Percentiles rank a stretch among this genome's conserved stretches.
Conservation (phyloP, 2,113 vertebrate genomes). For the Rhinogobius similis region DNA sequence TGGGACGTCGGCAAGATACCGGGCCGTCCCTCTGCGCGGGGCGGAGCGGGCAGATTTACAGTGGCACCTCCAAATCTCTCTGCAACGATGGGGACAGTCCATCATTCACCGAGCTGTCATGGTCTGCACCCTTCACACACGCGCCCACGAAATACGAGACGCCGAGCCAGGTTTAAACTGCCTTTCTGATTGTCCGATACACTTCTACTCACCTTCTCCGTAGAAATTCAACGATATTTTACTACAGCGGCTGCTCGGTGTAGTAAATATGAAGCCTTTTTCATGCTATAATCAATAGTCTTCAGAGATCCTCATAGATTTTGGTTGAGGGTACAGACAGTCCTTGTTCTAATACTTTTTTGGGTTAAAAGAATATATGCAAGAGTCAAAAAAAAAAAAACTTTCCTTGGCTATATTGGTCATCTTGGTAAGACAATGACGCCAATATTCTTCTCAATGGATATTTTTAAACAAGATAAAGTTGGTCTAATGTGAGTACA, state of each 20-base stretch:
- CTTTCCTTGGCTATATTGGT: too few species aligned
- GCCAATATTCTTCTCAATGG: too few species aligned
- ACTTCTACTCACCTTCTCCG: constrained; percentile 9
- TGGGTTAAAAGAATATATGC: too few species aligned
- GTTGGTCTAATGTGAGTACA: too few species aligned
- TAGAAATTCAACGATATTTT: constrained; percentile 12
- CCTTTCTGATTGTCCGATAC: constrained; percentile 14
- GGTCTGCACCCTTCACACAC: background rate
- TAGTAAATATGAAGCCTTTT: constrained; percentile 6
- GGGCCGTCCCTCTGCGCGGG: background rate
- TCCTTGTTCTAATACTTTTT: too few species aligned
- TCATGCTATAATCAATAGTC: background rate
- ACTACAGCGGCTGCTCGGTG: constrained; percentile 12
- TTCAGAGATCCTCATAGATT: background rate
- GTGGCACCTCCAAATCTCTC: constrained; percentile 2
- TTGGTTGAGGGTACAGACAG: too few species aligned
- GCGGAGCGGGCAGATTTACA: background rate
- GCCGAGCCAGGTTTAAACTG: constrained; percentile 24
- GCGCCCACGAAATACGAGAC: constrained; percentile 14
- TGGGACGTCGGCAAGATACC: background rate
- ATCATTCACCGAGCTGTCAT: constrained; percentile 2
- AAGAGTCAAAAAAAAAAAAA: too few species aligned
- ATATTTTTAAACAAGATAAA: too few species aligned
- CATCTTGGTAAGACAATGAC: too few species aligned
- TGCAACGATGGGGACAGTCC: background rate